These are phyloP conservation scores for Hemaris fuciformis DNA, from an alignment of 2,888 invertebrate genomes.

Conservation along the genomic window DNA sequence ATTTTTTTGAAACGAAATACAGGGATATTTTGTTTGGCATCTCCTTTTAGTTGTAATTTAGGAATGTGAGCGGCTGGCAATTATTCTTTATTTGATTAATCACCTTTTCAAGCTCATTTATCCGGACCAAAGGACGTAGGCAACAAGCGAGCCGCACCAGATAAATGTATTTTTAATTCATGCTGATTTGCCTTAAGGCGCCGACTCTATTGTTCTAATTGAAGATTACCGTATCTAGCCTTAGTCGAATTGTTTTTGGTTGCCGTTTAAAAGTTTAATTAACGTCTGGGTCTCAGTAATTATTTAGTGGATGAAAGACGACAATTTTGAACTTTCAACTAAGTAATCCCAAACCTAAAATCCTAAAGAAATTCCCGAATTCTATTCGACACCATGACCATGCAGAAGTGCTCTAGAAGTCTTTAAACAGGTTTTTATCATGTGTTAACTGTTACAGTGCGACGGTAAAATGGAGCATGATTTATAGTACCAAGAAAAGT, in stretches of 20 bases:
- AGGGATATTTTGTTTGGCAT: neutral
- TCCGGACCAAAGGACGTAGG: constrained; percentile 14
- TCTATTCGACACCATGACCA: no score
- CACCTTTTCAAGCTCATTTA: constrained; percentile 14
- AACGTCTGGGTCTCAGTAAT: neutral
- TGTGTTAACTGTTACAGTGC: no score
- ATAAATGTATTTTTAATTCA: constrained; percentile 40
- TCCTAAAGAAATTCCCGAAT: no score
- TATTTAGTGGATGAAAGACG: neutral
- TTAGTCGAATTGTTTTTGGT: neutral
- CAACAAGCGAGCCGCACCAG: constrained; percentile 29
- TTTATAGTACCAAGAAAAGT: no score
- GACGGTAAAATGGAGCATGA: no score
- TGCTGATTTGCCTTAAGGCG: constrained; percentile 25
- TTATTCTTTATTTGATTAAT: constrained; percentile 21
- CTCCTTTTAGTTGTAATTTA: neutral
- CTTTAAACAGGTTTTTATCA: no score
- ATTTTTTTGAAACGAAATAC: no score
- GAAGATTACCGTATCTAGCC: neutral
- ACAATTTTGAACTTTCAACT: no score
- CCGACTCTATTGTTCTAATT: constrained; percentile 18
- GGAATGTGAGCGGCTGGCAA: neutral
- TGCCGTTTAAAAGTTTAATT: neutral
- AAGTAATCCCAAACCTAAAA: no score
- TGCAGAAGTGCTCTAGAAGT: no score